Evolutionary conservation across 1,140 invertebrate genomes (phyloP), one percentile per base, ranked within the genome.

Genomic region (Zaprionus nigranus): DNA sequence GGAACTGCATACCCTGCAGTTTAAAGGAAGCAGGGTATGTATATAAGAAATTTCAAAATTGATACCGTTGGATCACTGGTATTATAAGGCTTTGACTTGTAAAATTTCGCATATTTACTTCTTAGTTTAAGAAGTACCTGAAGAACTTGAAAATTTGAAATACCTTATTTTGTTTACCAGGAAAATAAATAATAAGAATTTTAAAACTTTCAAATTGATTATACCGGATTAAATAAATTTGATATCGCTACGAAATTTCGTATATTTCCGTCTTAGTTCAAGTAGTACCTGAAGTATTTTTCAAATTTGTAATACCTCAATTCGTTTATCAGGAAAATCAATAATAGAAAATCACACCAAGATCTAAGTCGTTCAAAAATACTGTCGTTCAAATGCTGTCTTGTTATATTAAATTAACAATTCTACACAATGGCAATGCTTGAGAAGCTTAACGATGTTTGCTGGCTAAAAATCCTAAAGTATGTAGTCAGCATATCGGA

Each of bases 401-500:
- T 1, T 51, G 9, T 13, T 49, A 12, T 30, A 26, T 56, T 56
- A 30, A 26, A 56, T 11, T 9, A 28, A 56, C 53, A 24, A 67
- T 24, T 5, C 3, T 24, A 24, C 9, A 51, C 20, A 30, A 62
- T 56, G 12, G n/a, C 36, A 38, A 69, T 72, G 74, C 38, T 58
- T 15, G 40, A 58, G 9, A 70, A 36, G 26, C 53, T 77, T 2
- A 73, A 73, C 49, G 62, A 66, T 20, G 76, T 82, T 34, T 46
- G 78, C 22, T 82, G 77, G 73, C 40, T 82, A 9, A 30, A 57
- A 6, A 80, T 87, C 24, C 60, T 87, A 0, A 17, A 46, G 12
- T 80, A 67, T 58, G 12, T 78, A 7, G 13, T 49, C 3, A 60
- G 72, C 2, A 26, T 84, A 30, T 36, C 7, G 1, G 81, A 84